phyloP scores from a whole-genome alignment of 2,888 invertebrate species.

The Pseudococcus jackbeardsleyi region DNA sequence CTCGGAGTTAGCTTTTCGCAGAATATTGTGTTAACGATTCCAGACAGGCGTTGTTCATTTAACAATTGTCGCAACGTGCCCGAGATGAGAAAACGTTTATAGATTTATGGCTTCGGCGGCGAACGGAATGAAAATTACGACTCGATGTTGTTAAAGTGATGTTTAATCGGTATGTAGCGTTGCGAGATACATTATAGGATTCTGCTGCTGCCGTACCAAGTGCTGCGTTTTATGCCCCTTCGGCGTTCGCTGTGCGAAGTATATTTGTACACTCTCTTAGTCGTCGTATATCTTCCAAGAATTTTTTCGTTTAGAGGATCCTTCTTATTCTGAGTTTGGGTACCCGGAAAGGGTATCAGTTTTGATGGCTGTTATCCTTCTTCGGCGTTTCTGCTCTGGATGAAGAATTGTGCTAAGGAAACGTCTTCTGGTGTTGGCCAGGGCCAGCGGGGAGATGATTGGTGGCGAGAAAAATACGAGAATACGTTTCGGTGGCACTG shows the following conservation, averaged over 20 bases:
- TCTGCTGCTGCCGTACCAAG: background rate
- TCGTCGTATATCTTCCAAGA: conserved; percentile 8
- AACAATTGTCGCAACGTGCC: conserved; percentile 24
- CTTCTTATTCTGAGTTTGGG: too few species aligned
- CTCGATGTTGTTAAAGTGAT: background rate
- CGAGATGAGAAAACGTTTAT: conserved; percentile 24
- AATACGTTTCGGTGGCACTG: too few species aligned
- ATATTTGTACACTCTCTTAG: background rate
- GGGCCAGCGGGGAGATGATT: background rate
- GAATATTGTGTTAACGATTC: conserved; percentile 1
- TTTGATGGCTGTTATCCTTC: too few species aligned
- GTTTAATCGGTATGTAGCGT: conserved; percentile 14
- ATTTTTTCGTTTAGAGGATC: background rate
- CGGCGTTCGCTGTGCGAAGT: too few species aligned
- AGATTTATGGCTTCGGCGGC: conserved; percentile 36
- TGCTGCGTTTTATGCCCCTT: too few species aligned
- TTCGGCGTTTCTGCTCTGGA: background rate
- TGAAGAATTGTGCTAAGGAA: too few species aligned
- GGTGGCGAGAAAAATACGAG: background rate
- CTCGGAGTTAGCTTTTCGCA: background rate
- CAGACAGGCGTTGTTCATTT: conserved; percentile 42
- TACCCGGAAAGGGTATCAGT: too few species aligned
- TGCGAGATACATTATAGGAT: background rate
- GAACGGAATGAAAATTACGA: conserved; percentile 31
- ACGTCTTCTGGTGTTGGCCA: background rate